A percentile compares a stretch with the other conserved stretches of the same genome.
phyloP scores from a whole-genome alignment of 2,888 invertebrate genomes.

The Protonemura montana region DNA sequence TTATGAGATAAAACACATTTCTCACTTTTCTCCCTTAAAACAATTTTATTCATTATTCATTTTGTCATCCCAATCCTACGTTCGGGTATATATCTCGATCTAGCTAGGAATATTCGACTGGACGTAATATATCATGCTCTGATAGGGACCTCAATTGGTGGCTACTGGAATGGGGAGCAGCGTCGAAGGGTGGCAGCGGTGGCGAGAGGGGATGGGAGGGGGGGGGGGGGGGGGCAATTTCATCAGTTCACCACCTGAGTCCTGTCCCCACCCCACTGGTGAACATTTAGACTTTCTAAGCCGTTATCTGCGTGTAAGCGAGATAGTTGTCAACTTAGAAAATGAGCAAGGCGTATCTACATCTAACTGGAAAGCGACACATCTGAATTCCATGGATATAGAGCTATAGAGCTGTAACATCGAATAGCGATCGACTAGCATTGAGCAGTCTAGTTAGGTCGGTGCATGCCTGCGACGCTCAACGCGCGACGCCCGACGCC shows the following conservation, averaged over 20 bases:
- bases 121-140: constrained; percentile 28
- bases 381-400: not conserved
- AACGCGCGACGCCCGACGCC: not conserved
- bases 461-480: not conserved
- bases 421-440: not conserved
- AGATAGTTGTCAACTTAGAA: not conserved
- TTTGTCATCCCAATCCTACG: constrained; percentile 13
- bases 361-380: not conserved
- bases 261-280: not conserved
- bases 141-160: constrained; percentile 13
- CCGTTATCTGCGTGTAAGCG: not conserved
- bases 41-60: constrained; percentile 27
- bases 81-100: not conserved
- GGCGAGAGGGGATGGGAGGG: not conserved
- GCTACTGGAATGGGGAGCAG: not conserved
- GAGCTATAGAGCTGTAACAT: not conserved
- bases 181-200: no score
- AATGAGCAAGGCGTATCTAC: not conserved
- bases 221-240: constrained; percentile 1
- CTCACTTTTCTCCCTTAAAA: not conserved
- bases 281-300: constrained; percentile 4
- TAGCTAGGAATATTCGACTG: not conserved
- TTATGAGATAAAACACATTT: constrained; percentile 12
- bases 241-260: constrained; percentile 27
- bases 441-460: not conserved